These are phyloP conservation scores for Zaprionus lineosus DNA, from an alignment of 2,888 invertebrate genomes.

Conservation along the genomic window DNA sequence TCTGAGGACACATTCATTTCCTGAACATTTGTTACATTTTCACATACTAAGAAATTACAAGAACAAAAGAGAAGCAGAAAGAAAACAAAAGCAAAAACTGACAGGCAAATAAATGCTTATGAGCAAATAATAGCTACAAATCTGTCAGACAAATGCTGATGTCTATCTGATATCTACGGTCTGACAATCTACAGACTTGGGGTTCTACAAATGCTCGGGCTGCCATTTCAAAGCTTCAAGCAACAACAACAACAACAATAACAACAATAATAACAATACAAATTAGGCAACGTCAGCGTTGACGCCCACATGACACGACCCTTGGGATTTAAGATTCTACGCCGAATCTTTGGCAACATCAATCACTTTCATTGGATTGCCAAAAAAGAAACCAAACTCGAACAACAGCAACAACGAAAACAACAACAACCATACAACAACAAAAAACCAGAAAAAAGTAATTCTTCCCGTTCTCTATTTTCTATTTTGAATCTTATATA, in stretches of 20 bases:
- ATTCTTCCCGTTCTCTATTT: slow-evolving; percentile 9
- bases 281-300: slow-evolving; percentile 41
- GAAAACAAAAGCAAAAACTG: slow-evolving; percentile 19
- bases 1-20: slow-evolving; percentile 31
- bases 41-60: too few relatives aligned
- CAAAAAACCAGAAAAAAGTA: slow-evolving; percentile 6
- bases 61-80: slow-evolving; percentile 3
- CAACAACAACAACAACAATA: slow-evolving; percentile 16
- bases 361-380: slow-evolving; percentile 76
- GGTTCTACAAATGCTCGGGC: slow-evolving; percentile 1
- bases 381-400: slow-evolving; percentile 31
- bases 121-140: slow-evolving; percentile 70
- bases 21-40: slow-evolving; percentile 37
- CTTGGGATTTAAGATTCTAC: slow-evolving; percentile 42
- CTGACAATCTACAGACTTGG: slow-evolving; percentile 8
- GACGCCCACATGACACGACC: slow-evolving; percentile 57
- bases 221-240: slow-evolving; percentile 12
- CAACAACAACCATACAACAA: slow-evolving; percentile 9
- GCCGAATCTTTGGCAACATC: slow-evolving; percentile 63
- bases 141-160: slow-evolving; percentile 63
- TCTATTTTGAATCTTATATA: slow-evolving; percentile 40
- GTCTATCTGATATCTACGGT: slow-evolving; percentile 38
- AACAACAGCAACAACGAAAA: not conserved
- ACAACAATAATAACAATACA: too few relatives aligned
- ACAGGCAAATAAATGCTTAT: slow-evolving; percentile 60